Conservation (phyloP, 2,797 vertebrate genomes). For the Syngnathus rostellatus region DNA sequence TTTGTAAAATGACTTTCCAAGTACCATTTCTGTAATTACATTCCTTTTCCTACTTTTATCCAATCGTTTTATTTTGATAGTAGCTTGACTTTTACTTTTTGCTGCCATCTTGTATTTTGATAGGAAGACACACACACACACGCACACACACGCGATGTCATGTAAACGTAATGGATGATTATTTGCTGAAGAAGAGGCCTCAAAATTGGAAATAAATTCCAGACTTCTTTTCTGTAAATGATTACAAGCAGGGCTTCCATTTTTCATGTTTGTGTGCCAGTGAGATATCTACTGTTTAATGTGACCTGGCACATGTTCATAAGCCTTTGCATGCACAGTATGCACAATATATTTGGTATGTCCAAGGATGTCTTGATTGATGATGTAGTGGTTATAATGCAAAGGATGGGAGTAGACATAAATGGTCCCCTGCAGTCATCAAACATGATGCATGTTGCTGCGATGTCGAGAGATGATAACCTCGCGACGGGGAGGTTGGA, state of each 20-base stretch:
- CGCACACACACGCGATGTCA: too few species aligned
- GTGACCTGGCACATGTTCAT: background rate
- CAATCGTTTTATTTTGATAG: slow-evolving; percentile 50
- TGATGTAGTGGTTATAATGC: slow-evolving; percentile 27
- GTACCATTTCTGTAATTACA: too few species aligned
- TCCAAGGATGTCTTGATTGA: slow-evolving; percentile 36
- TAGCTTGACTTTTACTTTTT: slow-evolving; percentile 20
- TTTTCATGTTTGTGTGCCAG: background rate
- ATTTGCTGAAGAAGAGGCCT: slow-evolving; percentile 18
- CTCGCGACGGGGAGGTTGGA: slow-evolving; percentile 37
- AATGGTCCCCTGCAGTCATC: slow-evolving; percentile 43
- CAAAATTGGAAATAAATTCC: slow-evolving; percentile 14
- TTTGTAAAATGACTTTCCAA: too few species aligned
- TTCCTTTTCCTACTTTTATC: slow-evolving; percentile 22
- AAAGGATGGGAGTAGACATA: slow-evolving; percentile 36
- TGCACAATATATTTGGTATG: slow-evolving; percentile 9
- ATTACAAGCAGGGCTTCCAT: background rate
- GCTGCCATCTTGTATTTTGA: too few species aligned
- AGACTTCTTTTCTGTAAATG: slow-evolving; percentile 9
- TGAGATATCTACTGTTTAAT: background rate
- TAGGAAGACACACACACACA: too few species aligned
- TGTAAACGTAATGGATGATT: slow-evolving; percentile 33
- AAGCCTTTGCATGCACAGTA: background rate
- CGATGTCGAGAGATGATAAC: slow-evolving; percentile 34
- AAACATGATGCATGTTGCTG: slow-evolving; percentile 54